Conservation (phyloP, 1,140 invertebrate genomes). For the silkworm (Bombyx mori) region ASM3026992v2 NC_085119.1:6859001-6859500, state of each 20-base stretch:
- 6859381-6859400: slow-evolving; percentile 14
- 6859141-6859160: no score
- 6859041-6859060: no score
- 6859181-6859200: slow-evolving; percentile 60
- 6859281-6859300: slow-evolving; percentile 69
- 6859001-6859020: no score
- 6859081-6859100: no score
- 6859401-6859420: slow-evolving; percentile 9
- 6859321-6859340: slow-evolving; percentile 40
- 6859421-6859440: slow-evolving; percentile 26
- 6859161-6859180: slow-evolving; percentile 43
- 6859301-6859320: slow-evolving; percentile 67
- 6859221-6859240: slow-evolving; percentile 61
- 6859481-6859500: slow-evolving; percentile 70
- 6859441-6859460: slow-evolving; percentile 61
- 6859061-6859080: no score
- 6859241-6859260: slow-evolving; percentile 52
- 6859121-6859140: no score
- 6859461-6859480: slow-evolving; percentile 66
- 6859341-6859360: slow-evolving; percentile 19
- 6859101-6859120: no score
- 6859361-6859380: no score
- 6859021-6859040: no score
- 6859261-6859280: slow-evolving; percentile 70
- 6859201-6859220: slow-evolving; percentile 62